Conservation (phyloP, 2,113 vertebrate genomes). For the Callospermophilus lateralis region DNA sequence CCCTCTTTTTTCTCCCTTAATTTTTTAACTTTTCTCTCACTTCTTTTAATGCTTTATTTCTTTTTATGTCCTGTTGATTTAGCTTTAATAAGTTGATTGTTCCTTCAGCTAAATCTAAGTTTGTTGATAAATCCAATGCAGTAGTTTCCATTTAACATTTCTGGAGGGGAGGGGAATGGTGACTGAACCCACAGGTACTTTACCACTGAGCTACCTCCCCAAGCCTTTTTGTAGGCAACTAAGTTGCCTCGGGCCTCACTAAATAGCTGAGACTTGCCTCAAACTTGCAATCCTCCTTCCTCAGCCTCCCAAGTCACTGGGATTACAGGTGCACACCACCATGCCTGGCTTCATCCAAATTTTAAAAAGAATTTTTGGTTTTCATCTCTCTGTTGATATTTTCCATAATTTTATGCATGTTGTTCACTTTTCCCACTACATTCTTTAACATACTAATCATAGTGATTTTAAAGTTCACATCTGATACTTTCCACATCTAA, state of each 20-base stretch:
- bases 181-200: too few species aligned
- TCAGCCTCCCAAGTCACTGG: too few species aligned
- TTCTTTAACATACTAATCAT: not conserved
- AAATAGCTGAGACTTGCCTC: too few species aligned
- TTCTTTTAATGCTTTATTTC: not conserved
- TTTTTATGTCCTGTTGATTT: not conserved
- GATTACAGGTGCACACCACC: too few species aligned
- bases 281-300: too few species aligned
- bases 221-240: too few species aligned
- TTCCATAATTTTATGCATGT: not conserved
- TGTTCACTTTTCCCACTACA: not conserved
- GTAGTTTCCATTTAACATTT: not conserved
- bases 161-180: too few species aligned
- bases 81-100: not conserved
- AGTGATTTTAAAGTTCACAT: not conserved
- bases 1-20: not conserved
- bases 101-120: not conserved
- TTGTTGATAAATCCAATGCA: conserved; percentile 20
- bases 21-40: not conserved
- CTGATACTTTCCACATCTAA: not conserved
- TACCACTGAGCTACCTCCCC: too few species aligned
- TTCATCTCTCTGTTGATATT: not conserved
- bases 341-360: not conserved
- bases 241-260: too few species aligned
- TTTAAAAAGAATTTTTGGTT: not conserved